Evolutionary conservation across 2,888 invertebrate genomes (phyloP).

Genomic region (Xestoiulus laeticollis): DNA sequence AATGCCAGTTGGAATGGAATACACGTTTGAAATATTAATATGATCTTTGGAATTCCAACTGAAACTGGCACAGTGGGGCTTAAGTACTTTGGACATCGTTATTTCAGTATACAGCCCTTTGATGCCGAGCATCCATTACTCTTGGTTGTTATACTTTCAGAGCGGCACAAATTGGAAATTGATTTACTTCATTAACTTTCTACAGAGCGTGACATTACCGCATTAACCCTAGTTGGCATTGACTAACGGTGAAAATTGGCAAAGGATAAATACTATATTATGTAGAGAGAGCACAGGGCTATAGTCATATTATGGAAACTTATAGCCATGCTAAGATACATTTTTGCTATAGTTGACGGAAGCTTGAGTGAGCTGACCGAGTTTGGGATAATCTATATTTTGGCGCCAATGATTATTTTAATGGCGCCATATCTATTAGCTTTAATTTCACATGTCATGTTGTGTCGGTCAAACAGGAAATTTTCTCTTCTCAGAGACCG

Average conservation of each 20-base stretch:
- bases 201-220: not conserved
- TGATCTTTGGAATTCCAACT: not conserved
- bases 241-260: not conserved
- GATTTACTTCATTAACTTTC: not conserved
- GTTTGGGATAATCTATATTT: no score
- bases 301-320: not conserved
- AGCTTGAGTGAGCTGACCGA: no score
- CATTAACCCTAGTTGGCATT: not conserved
- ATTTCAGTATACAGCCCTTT: not conserved
- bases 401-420: no score
- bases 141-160: not conserved
- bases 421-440: no score
- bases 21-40: not conserved
- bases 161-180: not conserved
- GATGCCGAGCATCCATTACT: not conserved
- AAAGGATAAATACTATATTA: not conserved
- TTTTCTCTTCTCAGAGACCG: no score
- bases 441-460: no score
- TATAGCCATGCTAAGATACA: no score
- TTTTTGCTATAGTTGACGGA: no score
- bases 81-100: not conserved
- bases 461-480: no score
- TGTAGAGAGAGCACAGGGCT: not conserved
- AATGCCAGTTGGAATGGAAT: not conserved
- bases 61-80: not conserved